Evolutionary conservation across 2,113 vertebrate species (phyloP), one percentile per base, ranked within the genome.

Genomic region (Pipra filicauda): DNA sequence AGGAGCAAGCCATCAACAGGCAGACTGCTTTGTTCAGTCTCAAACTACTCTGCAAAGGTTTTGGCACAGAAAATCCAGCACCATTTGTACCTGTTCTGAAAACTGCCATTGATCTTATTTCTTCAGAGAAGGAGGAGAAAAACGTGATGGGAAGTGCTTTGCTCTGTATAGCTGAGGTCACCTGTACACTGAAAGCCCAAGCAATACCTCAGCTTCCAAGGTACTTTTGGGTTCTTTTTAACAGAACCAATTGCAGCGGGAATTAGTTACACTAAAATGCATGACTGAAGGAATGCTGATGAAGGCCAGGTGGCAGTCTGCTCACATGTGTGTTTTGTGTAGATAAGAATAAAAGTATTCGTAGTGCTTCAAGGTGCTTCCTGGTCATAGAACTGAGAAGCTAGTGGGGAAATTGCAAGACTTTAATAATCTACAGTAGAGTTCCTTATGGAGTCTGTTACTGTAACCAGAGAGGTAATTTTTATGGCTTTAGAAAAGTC

Each of bases 11-110:
- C 11, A 96, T 99, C 91, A 99, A 99, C 96, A 98, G 99, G 26
- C 99, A 99, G 97, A 99, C 99, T 4, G 99, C 99, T 24, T 97
- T 99, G 49, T 99, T 98, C 94, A 99, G 99, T 84, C 98, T 99
- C 31, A 99, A 99, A 89, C 98, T 99, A 44, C 97, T 99, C 8
- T 99, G 99, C 93, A 99, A 98, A 97, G 98, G 97, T 77, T 99
- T 99, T 26, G 99, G 99, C 66, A 52, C 97, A 4, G 81, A 74
- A 91, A 98, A 98, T 85, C 98, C 97, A 67, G 77, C 97, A 18
- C 85, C 95, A 0, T 99, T 99, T 61, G 84, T 98, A 17, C 98
- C 98, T 3, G 99, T 99, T 48, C 97, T 99, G 90, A 97, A 64
- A 76, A 92, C 83, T 7, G 93, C 97, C 0, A 95, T 99, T 83